phyloP scores from a whole-genome alignment of 2,113 vertebrate species.

The Pipa parva region DNA sequence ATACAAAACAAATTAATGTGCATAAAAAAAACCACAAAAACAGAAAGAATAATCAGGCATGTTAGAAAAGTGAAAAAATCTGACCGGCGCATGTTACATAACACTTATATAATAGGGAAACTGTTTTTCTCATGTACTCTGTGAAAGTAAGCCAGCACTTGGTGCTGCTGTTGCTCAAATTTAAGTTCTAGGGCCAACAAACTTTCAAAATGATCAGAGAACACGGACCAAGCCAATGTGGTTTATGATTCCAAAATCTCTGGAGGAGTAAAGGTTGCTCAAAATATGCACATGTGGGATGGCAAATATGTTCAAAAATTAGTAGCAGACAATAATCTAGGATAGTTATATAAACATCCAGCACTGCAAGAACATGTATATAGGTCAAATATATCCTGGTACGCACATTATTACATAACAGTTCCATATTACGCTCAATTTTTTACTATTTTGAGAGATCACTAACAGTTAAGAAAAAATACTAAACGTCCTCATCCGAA shows the following conservation, averaged over 20 bases:
- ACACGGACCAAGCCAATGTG: not conserved
- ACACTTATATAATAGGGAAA: slow-evolving; percentile 32
- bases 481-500: too few species aligned
- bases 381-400: too few species aligned
- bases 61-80: not conserved
- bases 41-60: not conserved
- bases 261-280: not conserved
- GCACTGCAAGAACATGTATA: too few species aligned
- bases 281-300: not conserved
- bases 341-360: too few species aligned
- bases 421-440: too few species aligned
- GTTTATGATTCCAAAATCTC: not conserved
- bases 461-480: too few species aligned
- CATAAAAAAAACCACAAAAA: too few species aligned
- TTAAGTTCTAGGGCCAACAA: not conserved
- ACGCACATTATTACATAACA: too few species aligned
- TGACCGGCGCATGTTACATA: slow-evolving; percentile 8
- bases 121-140: slow-evolving; percentile 27
- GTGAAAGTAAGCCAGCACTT: slow-evolving; percentile 13
- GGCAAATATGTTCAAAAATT: too few species aligned
- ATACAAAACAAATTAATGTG: too few species aligned
- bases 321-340: too few species aligned
- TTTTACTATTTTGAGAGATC: too few species aligned
- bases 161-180: slow-evolving; percentile 12
- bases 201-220: not conserved